Evolutionary conservation across 2,113 vertebrate species (phyloP).

Genomic region (Propithecus coquereli): DNA sequence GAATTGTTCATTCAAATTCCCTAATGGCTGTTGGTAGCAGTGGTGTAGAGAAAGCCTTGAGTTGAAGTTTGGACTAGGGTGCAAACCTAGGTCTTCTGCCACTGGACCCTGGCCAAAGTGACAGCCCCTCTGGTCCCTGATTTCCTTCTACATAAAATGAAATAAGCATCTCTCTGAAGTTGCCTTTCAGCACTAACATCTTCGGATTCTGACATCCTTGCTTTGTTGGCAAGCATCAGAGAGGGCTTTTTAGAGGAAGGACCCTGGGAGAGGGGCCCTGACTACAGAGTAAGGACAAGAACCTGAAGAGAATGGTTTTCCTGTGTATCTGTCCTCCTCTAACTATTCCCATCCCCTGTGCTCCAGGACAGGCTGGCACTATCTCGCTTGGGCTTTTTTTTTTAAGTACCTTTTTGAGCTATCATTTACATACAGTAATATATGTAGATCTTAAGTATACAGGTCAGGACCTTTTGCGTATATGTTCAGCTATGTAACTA

Average conservation of each 20-base stretch:
- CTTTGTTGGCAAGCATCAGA: not conserved
- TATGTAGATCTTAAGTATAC: not conserved
- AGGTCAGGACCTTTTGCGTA: not conserved
- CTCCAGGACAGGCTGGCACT: not conserved
- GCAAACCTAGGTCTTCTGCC: not conserved
- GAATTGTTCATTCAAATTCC: not conserved
- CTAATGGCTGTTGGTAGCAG: not conserved
- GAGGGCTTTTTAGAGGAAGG: not conserved
- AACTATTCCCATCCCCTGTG: not conserved
- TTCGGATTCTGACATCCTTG: not conserved
- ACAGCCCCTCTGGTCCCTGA: not conserved
- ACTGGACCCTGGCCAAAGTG: not conserved
- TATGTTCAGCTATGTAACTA: not conserved
- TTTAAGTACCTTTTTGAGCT: not conserved
- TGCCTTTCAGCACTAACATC: not conserved
- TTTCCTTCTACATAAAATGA: not conserved
- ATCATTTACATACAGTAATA: not conserved
- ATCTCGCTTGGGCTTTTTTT: not conserved
- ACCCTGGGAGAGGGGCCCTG: not conserved
- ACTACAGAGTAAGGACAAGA: not conserved
- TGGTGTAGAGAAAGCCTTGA: not conserved
- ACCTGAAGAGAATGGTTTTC: not conserved
- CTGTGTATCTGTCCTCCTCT: not conserved
- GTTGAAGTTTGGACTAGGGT: not conserved
- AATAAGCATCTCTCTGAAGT: rapidly evolving